Percentiles rank a stretch among this genome's conserved stretches.
Conservation (phyloP, 35 echinoderm and acorn worm species). For the Eucidaris tribuloides region DNA sequence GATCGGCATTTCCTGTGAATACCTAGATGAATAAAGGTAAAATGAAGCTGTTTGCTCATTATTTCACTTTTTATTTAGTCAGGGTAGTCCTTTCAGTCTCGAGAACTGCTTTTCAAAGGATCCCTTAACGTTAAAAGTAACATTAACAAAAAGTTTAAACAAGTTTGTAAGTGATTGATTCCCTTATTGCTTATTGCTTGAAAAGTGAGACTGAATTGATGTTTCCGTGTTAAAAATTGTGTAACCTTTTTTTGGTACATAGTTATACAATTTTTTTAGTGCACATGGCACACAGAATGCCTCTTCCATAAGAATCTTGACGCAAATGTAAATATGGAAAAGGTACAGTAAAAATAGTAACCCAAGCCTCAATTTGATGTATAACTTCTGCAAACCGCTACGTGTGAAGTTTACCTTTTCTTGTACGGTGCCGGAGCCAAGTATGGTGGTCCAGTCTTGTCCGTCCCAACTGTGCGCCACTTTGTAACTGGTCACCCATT, state of each 20-base stretch:
- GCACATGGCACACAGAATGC: neutral
- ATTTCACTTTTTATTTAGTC: neutral
- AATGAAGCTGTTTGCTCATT: neutral
- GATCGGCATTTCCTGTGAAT: neutral
- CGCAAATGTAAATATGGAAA: neutral
- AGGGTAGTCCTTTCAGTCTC: neutral
- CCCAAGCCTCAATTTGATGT: neutral
- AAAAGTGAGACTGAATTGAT: neutral
- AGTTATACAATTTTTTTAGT: neutral
- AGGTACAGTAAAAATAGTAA: neutral
- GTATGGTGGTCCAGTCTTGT: neutral
- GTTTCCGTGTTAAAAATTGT: too few relatives aligned
- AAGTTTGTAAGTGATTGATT: neutral
- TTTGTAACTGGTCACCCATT: slow-evolving; percentile 42
- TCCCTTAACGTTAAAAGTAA: neutral
- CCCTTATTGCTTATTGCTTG: neutral
- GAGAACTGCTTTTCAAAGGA: neutral
- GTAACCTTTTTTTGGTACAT: neutral
- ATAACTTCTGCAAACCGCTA: neutral
- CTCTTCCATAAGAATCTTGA: neutral
- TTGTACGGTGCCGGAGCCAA: neutral
- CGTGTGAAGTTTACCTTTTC: neutral
- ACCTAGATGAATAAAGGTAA: neutral
- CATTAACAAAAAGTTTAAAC: neutral
- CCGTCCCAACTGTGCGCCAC: slow-evolving; percentile 28